Conservation (phyloP, 2,113 vertebrate species). For the Himantopus leucocephalus region DNA sequence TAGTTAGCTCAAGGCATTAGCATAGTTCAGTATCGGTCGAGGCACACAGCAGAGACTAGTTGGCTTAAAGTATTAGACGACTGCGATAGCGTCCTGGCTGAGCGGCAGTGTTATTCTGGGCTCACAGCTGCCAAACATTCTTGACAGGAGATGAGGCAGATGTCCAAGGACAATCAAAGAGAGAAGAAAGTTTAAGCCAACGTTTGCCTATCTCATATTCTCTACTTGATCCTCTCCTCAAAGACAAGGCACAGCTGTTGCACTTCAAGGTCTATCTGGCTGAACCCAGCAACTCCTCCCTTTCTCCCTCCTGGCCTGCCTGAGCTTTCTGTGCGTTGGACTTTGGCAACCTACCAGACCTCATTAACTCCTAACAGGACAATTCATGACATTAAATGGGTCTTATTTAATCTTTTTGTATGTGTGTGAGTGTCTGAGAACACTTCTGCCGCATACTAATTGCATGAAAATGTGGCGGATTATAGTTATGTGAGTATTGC, state of each 20-base stretch:
- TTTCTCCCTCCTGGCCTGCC: slow-evolving; percentile 61
- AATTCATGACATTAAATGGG: slow-evolving; percentile 26
- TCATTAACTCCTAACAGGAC: slow-evolving; percentile 67
- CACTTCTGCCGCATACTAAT: slow-evolving; percentile 41
- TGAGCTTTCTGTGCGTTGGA: slow-evolving; percentile 26
- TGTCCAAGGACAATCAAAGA: slow-evolving; percentile 99
- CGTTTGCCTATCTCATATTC: slow-evolving; percentile 96
- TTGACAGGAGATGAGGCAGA: slow-evolving; percentile 96
- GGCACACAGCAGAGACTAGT: slow-evolving; percentile 79
- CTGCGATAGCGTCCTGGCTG: slow-evolving; percentile 79
- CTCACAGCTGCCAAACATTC: slow-evolving; percentile 98
- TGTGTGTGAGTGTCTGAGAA: slow-evolving; percentile 10
- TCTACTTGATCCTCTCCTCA: slow-evolving; percentile 89
- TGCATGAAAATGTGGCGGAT: slow-evolving; percentile 2
- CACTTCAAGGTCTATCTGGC: slow-evolving; percentile 83
- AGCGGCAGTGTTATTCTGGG: slow-evolving; percentile 89
- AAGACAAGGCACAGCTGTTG: slow-evolving; percentile 94
- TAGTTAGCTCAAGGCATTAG: slow-evolving; percentile 81
- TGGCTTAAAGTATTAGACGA: slow-evolving; percentile 96
- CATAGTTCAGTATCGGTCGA: slow-evolving; percentile 80
- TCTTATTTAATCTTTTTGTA: slow-evolving; percentile 49
- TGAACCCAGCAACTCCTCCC: slow-evolving; percentile 70
- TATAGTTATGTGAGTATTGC: slow-evolving; percentile 1
- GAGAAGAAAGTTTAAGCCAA: slow-evolving; percentile 92
- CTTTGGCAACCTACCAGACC: slow-evolving; percentile 55